A percentile compares a stretch with the other conserved stretches of the same genome.
Conservation (phyloP, 2,797 vertebrate species). For the Gambelia wislizenii region DNA sequence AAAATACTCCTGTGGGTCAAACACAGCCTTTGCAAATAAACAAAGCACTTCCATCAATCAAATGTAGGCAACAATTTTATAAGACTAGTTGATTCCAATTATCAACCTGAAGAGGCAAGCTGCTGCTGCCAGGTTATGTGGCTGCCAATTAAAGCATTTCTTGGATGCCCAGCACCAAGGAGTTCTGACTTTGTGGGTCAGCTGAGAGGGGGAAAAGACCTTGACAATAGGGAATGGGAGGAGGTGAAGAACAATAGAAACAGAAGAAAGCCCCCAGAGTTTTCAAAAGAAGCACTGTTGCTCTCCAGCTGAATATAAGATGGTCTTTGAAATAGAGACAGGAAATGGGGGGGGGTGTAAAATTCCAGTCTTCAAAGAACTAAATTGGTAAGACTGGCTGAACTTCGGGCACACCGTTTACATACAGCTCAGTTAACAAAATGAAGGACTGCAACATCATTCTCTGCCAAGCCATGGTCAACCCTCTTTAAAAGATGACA, state of each 20-base stretch:
- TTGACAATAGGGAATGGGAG: not conserved
- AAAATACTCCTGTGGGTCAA: slow-evolving; percentile 31
- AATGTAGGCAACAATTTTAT: slow-evolving; percentile 49
- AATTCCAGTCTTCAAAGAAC: not conserved
- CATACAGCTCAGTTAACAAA: not conserved
- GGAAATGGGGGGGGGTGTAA: too few relatives aligned
- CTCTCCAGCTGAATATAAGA: slow-evolving; percentile 21
- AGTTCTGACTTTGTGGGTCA: slow-evolving; percentile 28
- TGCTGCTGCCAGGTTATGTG: slow-evolving; percentile 72
- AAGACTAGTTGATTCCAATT: slow-evolving; percentile 80
- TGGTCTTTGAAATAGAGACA: slow-evolving; percentile 18
- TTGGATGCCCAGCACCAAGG: slow-evolving; percentile 23
- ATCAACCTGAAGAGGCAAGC: slow-evolving; percentile 76
- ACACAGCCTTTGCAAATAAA: slow-evolving; percentile 28
- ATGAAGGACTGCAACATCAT: not conserved
- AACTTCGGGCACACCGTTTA: not conserved
- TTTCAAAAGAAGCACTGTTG: slow-evolving; percentile 39
- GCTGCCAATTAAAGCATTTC: slow-evolving; percentile 80
- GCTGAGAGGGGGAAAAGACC: slow-evolving; percentile 36
- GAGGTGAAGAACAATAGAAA: slow-evolving; percentile 5
- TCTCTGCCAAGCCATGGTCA: not conserved
- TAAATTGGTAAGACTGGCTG: not conserved
- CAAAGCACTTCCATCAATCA: slow-evolving; percentile 78
- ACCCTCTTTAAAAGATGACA: not conserved
- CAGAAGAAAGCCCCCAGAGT: slow-evolving; percentile 29